Conservation (phyloP, 2,797 vertebrate genomes). For the Hozukius guyotensis region DNA sequence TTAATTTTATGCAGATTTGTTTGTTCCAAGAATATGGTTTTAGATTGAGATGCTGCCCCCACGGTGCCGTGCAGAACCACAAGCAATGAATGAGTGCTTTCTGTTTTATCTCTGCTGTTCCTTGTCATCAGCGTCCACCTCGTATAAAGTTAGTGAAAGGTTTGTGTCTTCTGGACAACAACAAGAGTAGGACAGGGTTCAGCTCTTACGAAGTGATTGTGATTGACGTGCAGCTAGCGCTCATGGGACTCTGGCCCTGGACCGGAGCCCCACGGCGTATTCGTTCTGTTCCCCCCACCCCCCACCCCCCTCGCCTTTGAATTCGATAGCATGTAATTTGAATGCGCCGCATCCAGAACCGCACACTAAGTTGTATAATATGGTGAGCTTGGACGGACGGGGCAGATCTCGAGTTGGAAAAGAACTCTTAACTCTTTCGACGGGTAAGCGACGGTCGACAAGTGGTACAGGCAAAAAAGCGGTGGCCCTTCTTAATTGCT, state of each 20-base stretch:
- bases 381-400: slow-evolving; percentile 61
- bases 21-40: slow-evolving; percentile 22
- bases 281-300: slow-evolving; percentile 22
- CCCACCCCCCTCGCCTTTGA: slow-evolving; percentile 48
- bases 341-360: slow-evolving; percentile 78
- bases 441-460: slow-evolving; percentile 49
- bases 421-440: slow-evolving; percentile 65
- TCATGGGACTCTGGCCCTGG: slow-evolving; percentile 57
- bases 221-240: slow-evolving; percentile 67
- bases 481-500: slow-evolving; percentile 53
- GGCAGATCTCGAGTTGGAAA: slow-evolving; percentile 51
- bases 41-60: slow-evolving; percentile 4
- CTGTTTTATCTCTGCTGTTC: slow-evolving; percentile 32
- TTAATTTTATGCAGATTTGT: slow-evolving; percentile 56
- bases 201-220: slow-evolving; percentile 60
- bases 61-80: background rate
- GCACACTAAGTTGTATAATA: slow-evolving; percentile 76
- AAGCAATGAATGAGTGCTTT: slow-evolving; percentile 7
- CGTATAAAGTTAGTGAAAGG: slow-evolving; percentile 8
- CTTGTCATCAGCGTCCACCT: slow-evolving; percentile 26
- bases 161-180: slow-evolving; percentile 64
- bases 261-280: slow-evolving; percentile 47
- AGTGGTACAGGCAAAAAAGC: slow-evolving; percentile 37
- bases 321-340: slow-evolving; percentile 84
- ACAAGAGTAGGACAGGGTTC: slow-evolving; percentile 51